A percentile compares a stretch with the other conserved stretches of the same genome.
Evolutionary conservation across 2,113 vertebrate genomes (phyloP).

Genomic region (Poecilia latipinna): DNA sequence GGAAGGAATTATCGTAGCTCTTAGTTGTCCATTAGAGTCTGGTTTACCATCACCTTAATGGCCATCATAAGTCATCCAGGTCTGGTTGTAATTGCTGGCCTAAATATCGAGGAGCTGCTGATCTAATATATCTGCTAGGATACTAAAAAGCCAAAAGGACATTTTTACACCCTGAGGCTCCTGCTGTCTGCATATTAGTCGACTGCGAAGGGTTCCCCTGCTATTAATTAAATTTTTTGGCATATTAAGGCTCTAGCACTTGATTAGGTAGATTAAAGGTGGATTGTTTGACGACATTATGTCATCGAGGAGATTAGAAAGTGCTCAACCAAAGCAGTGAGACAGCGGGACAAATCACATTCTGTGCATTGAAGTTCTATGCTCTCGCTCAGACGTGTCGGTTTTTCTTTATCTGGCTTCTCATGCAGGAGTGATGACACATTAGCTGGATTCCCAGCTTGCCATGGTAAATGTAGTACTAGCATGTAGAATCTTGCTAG

Average conservation of each 20-base stretch:
- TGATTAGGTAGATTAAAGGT: neutral
- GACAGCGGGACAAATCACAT: neutral
- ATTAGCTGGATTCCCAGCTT: neutral
- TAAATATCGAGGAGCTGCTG: conserved; percentile 58
- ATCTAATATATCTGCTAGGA: conserved; percentile 37
- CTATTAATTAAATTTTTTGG: conserved; percentile 37
- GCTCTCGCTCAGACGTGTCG: neutral
- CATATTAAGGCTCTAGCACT: conserved; percentile 1
- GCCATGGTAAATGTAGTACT: neutral
- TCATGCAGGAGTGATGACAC: neutral
- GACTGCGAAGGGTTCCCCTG: conserved; percentile 31
- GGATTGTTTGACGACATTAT: neutral
- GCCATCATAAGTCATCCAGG: conserved; percentile 64
- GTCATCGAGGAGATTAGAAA: neutral
- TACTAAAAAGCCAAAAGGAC: conserved; percentile 48
- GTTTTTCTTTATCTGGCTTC: neutral
- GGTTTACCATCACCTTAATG: conserved; percentile 65
- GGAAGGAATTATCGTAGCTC: conserved; percentile 62
- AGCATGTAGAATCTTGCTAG: neutral
- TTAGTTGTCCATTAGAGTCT: conserved; percentile 74
- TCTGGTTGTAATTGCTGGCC: conserved; percentile 48
- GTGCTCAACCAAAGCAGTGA: neutral
- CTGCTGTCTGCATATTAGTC: conserved; percentile 30
- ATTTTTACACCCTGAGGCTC: conserved; percentile 30
- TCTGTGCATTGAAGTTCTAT: neutral